These are phyloP conservation scores for Watsonalla binaria DNA, from an alignment of 2,888 invertebrate species.

Conservation along the genomic window DNA sequence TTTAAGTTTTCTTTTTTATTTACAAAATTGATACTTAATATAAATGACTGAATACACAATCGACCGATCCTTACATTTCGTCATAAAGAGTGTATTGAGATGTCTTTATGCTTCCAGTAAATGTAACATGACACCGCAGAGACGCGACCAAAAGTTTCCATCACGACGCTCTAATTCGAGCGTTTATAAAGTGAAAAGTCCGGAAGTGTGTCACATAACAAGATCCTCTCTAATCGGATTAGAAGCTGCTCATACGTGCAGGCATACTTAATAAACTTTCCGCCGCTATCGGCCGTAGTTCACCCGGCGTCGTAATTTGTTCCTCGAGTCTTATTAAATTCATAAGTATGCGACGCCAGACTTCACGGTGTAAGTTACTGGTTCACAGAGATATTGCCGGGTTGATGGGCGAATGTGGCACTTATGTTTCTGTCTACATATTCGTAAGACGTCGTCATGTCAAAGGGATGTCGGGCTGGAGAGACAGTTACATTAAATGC, in stretches of 20 bases:
- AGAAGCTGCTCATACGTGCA: slow-evolving; percentile 21
- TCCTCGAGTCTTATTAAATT: slow-evolving; percentile 63
- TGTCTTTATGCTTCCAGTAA: background rate
- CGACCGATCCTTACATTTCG: too few species aligned
- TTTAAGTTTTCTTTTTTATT: too few species aligned
- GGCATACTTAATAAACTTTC: slow-evolving; percentile 34
- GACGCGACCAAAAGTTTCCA: background rate
- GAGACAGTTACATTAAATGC: too few species aligned
- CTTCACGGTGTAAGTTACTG: slow-evolving; percentile 33
- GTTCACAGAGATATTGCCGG: slow-evolving; percentile 3
- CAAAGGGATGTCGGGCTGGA: too few species aligned
- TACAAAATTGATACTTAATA: too few species aligned
- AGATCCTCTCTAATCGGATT: slow-evolving; percentile 31
- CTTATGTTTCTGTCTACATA: background rate
- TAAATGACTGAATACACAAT: too few species aligned
- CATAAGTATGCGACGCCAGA: slow-evolving; percentile 55
- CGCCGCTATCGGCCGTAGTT: slow-evolving; percentile 35
- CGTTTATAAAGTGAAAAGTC: slow-evolving; percentile 18
- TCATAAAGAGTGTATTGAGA: too few species aligned
- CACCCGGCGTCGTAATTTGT: slow-evolving; percentile 53
- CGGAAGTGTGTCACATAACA: slow-evolving; percentile 14
- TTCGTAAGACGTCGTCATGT: too few species aligned
- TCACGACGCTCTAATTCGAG: slow-evolving; percentile 4
- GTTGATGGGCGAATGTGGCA: slow-evolving; percentile 1
- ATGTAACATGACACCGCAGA: background rate